These are phyloP conservation scores for Apaloderma vittatum DNA, from an alignment of 2,113 vertebrate species.

Conservation along the genomic window DNA sequence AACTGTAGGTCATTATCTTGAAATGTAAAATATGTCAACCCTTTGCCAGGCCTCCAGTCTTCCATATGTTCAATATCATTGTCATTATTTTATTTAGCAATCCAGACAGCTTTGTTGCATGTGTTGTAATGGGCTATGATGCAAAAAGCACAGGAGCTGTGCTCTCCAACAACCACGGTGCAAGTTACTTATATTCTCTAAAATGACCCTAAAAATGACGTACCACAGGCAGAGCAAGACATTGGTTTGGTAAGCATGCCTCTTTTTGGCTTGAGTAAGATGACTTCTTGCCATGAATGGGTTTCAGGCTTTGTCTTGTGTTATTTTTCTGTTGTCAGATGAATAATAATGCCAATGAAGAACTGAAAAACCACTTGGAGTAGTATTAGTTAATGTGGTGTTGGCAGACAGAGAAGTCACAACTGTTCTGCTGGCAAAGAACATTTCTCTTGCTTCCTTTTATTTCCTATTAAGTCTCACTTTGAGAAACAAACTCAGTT, in stretches of 20 bases:
- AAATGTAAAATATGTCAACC: not conserved
- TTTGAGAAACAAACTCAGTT: constrained; percentile 40
- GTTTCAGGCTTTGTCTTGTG: constrained; percentile 7
- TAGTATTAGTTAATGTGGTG: not conserved
- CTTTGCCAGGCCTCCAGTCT: not conserved
- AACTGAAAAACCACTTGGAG: not conserved
- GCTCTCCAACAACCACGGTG: not conserved
- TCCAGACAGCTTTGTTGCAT: not conserved
- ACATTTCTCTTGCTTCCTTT: constrained; percentile 22
- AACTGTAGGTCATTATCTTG: not conserved
- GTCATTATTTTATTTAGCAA: not conserved
- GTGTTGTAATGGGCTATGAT: not conserved
- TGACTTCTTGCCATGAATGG: not conserved
- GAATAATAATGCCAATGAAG: not conserved
- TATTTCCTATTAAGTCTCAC: constrained; percentile 30
- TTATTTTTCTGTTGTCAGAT: not conserved
- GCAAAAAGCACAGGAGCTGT: not conserved
- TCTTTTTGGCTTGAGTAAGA: not conserved
- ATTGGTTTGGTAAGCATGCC: not conserved
- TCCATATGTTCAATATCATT: constrained; percentile 3
- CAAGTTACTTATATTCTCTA: not conserved
- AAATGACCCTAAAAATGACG: not conserved
- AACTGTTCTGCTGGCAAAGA: constrained; percentile 28
- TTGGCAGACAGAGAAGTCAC: constrained; percentile 33
- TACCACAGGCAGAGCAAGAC: not conserved